Conservation (phyloP, 2,888 invertebrate species). For the Eugnorisma glareosa region DNA sequence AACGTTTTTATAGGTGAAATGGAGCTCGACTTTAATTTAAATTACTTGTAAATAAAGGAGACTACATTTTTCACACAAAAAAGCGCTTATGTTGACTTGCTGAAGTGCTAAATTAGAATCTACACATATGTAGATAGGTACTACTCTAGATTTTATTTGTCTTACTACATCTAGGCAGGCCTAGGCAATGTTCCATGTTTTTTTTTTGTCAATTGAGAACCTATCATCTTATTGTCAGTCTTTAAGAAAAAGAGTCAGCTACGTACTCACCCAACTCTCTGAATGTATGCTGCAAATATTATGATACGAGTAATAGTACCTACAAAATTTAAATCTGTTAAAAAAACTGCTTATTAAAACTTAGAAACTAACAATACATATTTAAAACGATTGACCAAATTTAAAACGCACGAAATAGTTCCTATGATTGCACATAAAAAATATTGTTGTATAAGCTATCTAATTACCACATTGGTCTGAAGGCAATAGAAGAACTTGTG, state of each 20-base stretch:
- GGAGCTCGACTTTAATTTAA: not conserved
- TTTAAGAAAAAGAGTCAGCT: not conserved
- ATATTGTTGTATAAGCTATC: too few relatives aligned
- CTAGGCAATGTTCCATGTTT: not conserved
- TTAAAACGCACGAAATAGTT: too few relatives aligned
- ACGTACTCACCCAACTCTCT: not conserved
- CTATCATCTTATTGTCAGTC: not conserved
- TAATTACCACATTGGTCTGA: too few relatives aligned
- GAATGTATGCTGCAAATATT: not conserved
- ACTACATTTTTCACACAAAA: not conserved
- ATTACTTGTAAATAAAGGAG: not conserved
- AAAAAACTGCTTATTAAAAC: not conserved
- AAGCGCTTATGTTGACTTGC: not conserved
- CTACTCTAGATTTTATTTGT: not conserved
- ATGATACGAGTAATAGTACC: not conserved
- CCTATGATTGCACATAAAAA: too few relatives aligned
- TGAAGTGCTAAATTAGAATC: not conserved
- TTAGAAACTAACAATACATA: too few relatives aligned
- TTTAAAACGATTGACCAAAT: too few relatives aligned
- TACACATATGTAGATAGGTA: not conserved
- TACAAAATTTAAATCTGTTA: too few relatives aligned
- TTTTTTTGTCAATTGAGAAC: too few relatives aligned
- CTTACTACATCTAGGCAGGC: not conserved
- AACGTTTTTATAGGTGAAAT: constrained; percentile 11
- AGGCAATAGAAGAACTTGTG: too few relatives aligned